Evolutionary conservation across 1,140 invertebrate species (phyloP), one percentile per base, ranked within the genome.

Genomic region (Latrodectus geometricus): DNA sequence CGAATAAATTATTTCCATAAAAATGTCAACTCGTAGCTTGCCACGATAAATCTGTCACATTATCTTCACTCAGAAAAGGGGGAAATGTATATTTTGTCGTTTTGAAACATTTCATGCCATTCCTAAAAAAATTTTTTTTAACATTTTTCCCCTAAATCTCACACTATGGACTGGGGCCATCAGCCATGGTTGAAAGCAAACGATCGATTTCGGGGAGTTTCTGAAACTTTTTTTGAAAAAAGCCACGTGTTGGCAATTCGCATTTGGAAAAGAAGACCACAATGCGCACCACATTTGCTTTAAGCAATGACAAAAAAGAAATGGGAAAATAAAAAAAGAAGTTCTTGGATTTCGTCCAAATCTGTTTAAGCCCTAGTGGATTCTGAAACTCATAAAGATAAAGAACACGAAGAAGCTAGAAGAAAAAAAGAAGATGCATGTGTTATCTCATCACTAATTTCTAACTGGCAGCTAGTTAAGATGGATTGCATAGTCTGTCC

Each of bases 201-300:
- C 2, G 54, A 35, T 35, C 35, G 5, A 61, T 11, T 61, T 14
- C 54, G 11, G 54, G 54, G 3, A 61, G 11, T 61, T 11, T 14
- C 8, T 17, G 2, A 4, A 4, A 4, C 20, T 80, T 69, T 52
- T 20, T 11, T 68, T 17, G 50, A 65, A 65, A 74, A 83, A 65
- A 74, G n/a, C 52, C 80, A 83, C 80, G 70, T 83, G 80, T 83
- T 83, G 70, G 80, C 74, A 72, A 20, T 74, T 61, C 80, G 49
- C 23, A 81, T 81, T 81, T 70, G 78, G 68, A 81, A 50, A 65
- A 50, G 61, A 72, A 68, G 54, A 68, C 80, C 23, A 72, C 48
- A 35, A 9, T 11, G 49, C 21, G 9, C 17, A 11, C 9, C 68
- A 49, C 80, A 83, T 83, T 73, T 83, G 61, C 70, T 83, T 83